phyloP scores from a whole-genome alignment of 30 jellyfish, hydroid and myxozoan genomes.

The Turritopsis dohrnii region DNA sequence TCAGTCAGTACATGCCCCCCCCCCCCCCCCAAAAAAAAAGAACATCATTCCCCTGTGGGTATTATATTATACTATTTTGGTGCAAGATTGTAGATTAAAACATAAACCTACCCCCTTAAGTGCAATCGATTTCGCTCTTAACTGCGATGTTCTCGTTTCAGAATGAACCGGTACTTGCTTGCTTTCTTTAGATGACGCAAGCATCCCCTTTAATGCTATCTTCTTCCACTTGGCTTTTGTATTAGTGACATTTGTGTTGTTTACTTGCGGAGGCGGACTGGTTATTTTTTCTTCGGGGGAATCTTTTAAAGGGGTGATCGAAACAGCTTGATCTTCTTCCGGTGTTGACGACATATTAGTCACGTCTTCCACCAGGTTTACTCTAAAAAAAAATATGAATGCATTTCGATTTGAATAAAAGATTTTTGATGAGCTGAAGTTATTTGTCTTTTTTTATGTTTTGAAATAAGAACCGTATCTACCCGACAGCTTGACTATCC shows the following conservation, averaged over 20 bases:
- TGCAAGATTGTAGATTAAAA: background rate
- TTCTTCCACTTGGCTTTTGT: constrained; percentile 3
- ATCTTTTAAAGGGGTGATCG: background rate
- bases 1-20: too few species aligned
- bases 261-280: background rate
- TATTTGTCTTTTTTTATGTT: background rate
- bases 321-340: background rate
- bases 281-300: background rate
- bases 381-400: background rate
- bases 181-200: background rate
- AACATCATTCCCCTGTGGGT: too few species aligned
- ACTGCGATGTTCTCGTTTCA: background rate
- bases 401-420: background rate
- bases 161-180: background rate
- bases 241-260: background rate
- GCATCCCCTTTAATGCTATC: constrained; percentile 8
- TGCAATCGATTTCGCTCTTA: constrained; percentile 2
- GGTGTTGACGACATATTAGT: background rate
- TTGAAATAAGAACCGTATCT: background rate
- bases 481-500: background rate
- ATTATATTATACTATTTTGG: too few species aligned
- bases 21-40: too few species aligned
- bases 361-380: background rate
- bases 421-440: background rate
- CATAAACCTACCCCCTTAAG: background rate